Evolutionary conservation across 2,113 vertebrate species (phyloP).

Genomic region (Eurystomus gularis): DNA sequence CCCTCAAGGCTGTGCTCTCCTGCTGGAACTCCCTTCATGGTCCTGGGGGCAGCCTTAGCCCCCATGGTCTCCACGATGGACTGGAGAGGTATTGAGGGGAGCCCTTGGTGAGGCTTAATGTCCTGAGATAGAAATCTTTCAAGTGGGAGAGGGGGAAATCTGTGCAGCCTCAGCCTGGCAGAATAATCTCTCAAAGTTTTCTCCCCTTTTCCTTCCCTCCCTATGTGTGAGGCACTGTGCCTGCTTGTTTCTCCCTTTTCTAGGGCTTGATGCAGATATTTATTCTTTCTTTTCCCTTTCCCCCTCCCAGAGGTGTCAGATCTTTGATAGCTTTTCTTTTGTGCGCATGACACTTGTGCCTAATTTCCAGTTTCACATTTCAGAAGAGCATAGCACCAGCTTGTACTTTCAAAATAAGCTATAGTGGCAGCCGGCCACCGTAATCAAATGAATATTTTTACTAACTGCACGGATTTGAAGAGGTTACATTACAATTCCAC

Average conservation of each 20-base stretch:
- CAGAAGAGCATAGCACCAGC: neutral
- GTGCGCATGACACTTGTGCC: neutral
- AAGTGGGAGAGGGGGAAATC: neutral
- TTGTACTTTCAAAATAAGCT: conserved; percentile 17
- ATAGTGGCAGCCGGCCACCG: neutral
- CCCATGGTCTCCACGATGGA: neutral
- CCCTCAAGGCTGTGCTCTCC: neutral
- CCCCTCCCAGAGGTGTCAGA: neutral
- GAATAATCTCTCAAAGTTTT: neutral
- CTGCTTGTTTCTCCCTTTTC: neutral
- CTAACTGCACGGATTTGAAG: neutral
- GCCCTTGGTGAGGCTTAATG: neutral
- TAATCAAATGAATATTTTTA: conserved; percentile 20
- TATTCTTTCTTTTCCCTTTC: neutral
- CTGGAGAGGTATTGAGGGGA: neutral
- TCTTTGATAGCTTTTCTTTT: neutral
- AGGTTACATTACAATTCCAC: neutral
- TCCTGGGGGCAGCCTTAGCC: neutral
- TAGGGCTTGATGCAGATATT: neutral
- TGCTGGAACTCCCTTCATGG: fast-evolving
- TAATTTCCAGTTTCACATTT: neutral
- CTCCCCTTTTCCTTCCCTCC: neutral
- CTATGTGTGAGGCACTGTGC: fast-evolving
- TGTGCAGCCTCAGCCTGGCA: neutral
- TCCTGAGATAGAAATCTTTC: neutral